Base-by-base conservation (phyloP, 2,797 vertebrate genomes). In the Delichon dasypus region DNA sequence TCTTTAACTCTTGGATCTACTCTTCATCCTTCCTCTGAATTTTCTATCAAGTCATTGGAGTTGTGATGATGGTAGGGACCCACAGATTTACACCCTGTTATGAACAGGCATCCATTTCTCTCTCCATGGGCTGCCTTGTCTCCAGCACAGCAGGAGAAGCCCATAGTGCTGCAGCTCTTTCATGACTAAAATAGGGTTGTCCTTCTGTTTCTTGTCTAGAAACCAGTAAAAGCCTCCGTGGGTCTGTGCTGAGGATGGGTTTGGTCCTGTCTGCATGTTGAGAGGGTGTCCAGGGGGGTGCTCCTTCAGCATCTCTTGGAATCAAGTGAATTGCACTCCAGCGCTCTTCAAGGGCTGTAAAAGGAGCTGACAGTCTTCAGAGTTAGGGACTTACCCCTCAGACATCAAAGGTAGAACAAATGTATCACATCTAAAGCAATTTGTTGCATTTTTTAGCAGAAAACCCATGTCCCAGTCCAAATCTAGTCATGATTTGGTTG, bases 51-150 rank as follows among this genome's bases (percentile, higher is more conserved):
- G 10, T 51, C n/a, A 18, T n/a, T n/a, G 14, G 44, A 74, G 14
- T 12, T 70, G 17, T 78, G 72, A 40, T 9, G 11, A 7, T 61
- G 42, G 26, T n/a, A 34, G 22, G n/a, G 50, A 93, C 27, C 2
- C 32, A 25, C 0, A 1, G 30, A 64, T 54, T 76, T 44, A 44
- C 68, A 79, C 6, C 15, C 20, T 58, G 3, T 3, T 7, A 27
- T 66, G 74, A 70, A 10, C 17, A 51, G 32, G 1, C 30, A 36
- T 17, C 23, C 8, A 5, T 75, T 47, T 85, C 47, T 92, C 53
- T 79, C 38, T 51, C 67, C 21, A 5, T 0, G 1, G 15, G 21
- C 47, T 38, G 7, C 0, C 0, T 7, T 68, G 62, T 58, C 42
- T 65, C 54, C 15, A 22, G 50, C 0, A 0, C 34, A 27, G 17